Conservation (phyloP, 1,140 invertebrate genomes). For the Tetranychus urticae region DNA sequence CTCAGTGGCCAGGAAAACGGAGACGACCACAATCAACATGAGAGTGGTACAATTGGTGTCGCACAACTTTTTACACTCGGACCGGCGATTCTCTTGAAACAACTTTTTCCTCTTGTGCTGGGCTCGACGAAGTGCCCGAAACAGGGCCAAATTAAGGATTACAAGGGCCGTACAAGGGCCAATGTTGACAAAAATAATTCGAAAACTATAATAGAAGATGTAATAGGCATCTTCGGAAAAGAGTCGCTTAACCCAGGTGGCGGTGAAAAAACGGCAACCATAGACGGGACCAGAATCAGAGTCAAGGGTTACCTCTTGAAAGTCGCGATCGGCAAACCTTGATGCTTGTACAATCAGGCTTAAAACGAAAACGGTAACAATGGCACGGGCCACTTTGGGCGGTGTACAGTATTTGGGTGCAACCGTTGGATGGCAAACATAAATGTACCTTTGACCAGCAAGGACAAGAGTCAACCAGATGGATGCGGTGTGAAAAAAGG, state of each 20-base stretch:
- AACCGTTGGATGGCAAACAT: conserved; percentile 63
- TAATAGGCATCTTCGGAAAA: conserved; percentile 45
- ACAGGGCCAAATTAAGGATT: conserved; percentile 62
- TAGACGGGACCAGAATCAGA: conserved; percentile 37
- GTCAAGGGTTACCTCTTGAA: conserved; percentile 30
- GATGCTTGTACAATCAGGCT: conserved; percentile 52
- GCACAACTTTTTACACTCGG: conserved; percentile 16
- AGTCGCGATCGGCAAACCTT: conserved; percentile 43
- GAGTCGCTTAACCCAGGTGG: conserved; percentile 51
- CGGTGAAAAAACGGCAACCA: conserved; percentile 40
- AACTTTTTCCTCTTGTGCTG: conserved; percentile 34
- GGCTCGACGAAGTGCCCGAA: conserved; percentile 41
- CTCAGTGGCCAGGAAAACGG: conserved; percentile 68
- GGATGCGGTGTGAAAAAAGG: conserved; percentile 70
- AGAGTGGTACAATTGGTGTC: conserved; percentile 76
- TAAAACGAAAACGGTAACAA: conserved; percentile 42
- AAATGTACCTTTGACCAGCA: conserved; percentile 69
- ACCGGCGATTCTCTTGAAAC: conserved; percentile 21
- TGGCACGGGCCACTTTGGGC: conserved; percentile 46
- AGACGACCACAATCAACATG: conserved; percentile 84
- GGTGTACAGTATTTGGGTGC: conserved; percentile 66
- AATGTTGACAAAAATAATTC: conserved; percentile 69
- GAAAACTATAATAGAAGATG: conserved; percentile 51
- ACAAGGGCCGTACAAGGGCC: conserved; percentile 67
- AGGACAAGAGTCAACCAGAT: conserved; percentile 69